A percentile compares a stretch with the other conserved stretches of the same genome.
These are phyloP conservation scores for Listronotus bonariensis DNA, from an alignment of 1,140 invertebrate genomes.

Conservation along the genomic window DNA sequence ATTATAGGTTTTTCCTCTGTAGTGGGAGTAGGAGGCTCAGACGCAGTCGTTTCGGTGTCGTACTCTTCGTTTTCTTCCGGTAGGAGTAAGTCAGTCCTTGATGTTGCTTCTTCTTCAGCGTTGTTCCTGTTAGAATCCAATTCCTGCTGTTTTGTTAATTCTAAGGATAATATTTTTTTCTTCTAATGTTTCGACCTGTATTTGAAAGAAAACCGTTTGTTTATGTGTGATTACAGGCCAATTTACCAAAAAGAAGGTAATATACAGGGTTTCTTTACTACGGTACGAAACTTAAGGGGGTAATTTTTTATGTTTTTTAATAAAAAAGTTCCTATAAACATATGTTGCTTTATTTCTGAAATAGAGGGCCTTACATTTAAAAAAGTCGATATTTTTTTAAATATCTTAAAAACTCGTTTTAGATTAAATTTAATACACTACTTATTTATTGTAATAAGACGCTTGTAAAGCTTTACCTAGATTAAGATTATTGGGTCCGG, in stretches of 20 bases:
- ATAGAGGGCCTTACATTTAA: too few species aligned
- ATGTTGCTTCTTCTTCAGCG: background rate
- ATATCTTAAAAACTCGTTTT: too few species aligned
- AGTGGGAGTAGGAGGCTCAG: slow-evolving; percentile 51
- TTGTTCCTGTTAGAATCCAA: background rate
- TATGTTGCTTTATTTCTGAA: too few species aligned
- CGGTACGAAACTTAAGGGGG: too few species aligned
- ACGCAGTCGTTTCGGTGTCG: slow-evolving; percentile 28
- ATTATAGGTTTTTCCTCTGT: slow-evolving; percentile 45
- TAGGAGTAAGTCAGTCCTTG: slow-evolving; percentile 2
- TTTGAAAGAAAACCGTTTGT: background rate
- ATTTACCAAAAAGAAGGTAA: background rate
- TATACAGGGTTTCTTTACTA: too few species aligned
- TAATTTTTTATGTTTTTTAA: too few species aligned
- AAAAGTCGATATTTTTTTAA: too few species aligned
- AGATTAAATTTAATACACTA: too few species aligned
- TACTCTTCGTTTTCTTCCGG: slow-evolving; percentile 26
- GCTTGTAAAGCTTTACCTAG: too few species aligned
- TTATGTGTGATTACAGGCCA: background rate
- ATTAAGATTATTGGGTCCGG: too few species aligned
- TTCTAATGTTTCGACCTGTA: slow-evolving; percentile 82
- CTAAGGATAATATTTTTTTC: slow-evolving; percentile 87
- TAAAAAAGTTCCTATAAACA: too few species aligned
- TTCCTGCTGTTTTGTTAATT: slow-evolving; percentile 63
- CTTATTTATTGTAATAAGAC: too few species aligned